Percentiles rank a stretch among this genome's conserved stretches.
Conservation (phyloP, 1,140 invertebrate species). For the Lepidurus arcticus region DNA sequence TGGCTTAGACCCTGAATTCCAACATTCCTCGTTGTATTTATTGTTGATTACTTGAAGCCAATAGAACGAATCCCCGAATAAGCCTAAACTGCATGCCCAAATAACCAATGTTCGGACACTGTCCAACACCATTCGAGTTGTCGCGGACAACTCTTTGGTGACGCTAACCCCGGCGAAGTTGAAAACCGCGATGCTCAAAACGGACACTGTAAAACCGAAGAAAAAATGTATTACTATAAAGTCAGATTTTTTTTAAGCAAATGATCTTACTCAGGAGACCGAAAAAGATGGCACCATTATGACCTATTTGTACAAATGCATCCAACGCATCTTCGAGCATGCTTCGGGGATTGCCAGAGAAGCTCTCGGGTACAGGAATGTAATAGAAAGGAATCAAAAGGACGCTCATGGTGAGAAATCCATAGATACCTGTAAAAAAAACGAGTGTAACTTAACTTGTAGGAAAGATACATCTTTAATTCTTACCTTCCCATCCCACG, state of each 20-base stretch:
- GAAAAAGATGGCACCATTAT: conserved; percentile 56
- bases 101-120: conserved; percentile 82
- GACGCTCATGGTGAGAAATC: conserved; percentile 65
- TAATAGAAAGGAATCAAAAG: conserved; percentile 79
- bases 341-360: conserved; percentile 67
- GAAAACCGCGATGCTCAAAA: conserved; percentile 89
- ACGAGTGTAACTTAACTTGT: conserved; percentile 59
- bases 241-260: background rate
- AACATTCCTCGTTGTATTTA: background rate
- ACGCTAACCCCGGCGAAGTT: conserved; percentile 93
- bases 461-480: background rate
- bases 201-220: conserved; percentile 57
- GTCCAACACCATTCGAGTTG: conserved; percentile 87
- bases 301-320: conserved; percentile 71
- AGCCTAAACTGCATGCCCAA: conserved; percentile 69
- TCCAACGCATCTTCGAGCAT: conserved; percentile 80
- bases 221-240: background rate
- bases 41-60: conserved; percentile 59
- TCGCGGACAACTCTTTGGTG: conserved; percentile 89
- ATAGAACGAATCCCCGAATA: conserved; percentile 74
- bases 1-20: background rate
- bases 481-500: conserved; percentile 4
- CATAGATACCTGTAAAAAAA: conserved; percentile 84
- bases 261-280: conserved; percentile 58
- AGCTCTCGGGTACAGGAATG: conserved; percentile 64